Evolutionary conservation across 2,113 vertebrate genomes (phyloP).

Genomic region (Heterotis niloticus): DNA sequence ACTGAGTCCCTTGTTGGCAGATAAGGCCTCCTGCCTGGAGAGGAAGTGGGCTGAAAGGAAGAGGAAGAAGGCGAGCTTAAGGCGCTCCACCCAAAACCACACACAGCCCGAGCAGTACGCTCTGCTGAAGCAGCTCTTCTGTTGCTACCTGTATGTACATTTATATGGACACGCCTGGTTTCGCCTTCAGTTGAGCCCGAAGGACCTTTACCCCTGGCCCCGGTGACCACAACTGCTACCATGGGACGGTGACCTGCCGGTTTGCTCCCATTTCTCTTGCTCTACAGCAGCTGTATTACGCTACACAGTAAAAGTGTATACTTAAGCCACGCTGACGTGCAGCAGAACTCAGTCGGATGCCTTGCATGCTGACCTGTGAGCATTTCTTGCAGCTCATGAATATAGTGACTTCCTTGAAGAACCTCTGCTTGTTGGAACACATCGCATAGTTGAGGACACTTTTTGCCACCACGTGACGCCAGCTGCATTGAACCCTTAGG

Average conservation of each 20-base stretch:
- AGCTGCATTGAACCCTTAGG: too few relatives aligned
- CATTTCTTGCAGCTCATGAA: not conserved
- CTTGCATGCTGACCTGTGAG: too few relatives aligned
- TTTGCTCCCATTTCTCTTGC: too few relatives aligned
- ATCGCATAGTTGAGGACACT: not conserved
- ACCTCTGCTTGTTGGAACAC: not conserved
- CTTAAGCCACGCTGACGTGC: not conserved
- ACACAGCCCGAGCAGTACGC: not conserved
- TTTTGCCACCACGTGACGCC: too few relatives aligned
- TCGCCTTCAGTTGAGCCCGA: not conserved
- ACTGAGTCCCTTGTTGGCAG: not conserved
- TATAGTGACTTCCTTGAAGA: not conserved
- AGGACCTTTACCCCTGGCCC: not conserved
- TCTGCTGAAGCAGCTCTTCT: not conserved
- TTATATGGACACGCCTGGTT: not conserved
- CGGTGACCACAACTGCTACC: too few relatives aligned
- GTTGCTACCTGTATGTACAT: not conserved
- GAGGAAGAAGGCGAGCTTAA: not conserved
- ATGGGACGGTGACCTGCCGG: too few relatives aligned
- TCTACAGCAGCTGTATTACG: too few relatives aligned
- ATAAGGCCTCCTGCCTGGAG: not conserved
- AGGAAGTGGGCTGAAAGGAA: conserved; percentile 10
- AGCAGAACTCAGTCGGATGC: not conserved
- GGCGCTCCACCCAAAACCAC: not conserved
- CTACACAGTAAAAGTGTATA: not conserved